A percentile compares a stretch with the other conserved stretches of the same genome.
Conservation (phyloP, 2,888 invertebrate species). For the Apamea sordens region DNA sequence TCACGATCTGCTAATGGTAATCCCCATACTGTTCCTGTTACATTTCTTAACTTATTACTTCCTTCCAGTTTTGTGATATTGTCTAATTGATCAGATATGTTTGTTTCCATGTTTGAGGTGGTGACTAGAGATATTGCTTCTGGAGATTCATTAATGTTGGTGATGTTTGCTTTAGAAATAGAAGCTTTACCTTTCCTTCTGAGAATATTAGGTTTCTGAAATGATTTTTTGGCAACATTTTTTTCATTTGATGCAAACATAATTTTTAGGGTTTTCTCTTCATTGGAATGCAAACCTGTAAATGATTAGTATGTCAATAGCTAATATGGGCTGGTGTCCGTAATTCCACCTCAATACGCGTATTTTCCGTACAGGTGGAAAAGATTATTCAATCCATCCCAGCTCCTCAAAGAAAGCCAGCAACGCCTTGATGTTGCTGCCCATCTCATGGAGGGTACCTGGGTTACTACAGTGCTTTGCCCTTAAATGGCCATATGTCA, state of each 20-base stretch:
- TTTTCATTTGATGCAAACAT: constrained; percentile 84
- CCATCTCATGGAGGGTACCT: neutral
- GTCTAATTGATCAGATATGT: constrained; percentile 32
- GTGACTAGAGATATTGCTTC: constrained; percentile 54
- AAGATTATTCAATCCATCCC: neutral
- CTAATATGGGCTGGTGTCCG: neutral
- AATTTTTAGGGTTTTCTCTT: constrained; percentile 62
- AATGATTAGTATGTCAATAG: constrained; percentile 11
- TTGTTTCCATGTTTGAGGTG: constrained; percentile 29
- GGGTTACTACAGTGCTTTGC: neutral
- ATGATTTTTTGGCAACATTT: constrained; percentile 77
- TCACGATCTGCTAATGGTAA: constrained; percentile 49
- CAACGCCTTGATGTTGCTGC: neutral
- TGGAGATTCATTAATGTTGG: constrained; percentile 68
- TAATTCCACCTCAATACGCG: neutral
- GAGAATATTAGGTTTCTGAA: constrained; percentile 86
- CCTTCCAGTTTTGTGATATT: constrained; percentile 13
- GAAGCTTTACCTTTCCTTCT: constrained; percentile 78
- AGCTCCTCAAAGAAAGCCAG: neutral
- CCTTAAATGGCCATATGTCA: neutral
- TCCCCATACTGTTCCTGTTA: constrained; percentile 45
- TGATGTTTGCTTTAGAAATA: constrained; percentile 56
- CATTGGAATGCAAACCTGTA: constrained; percentile 57
- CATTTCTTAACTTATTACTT: constrained; percentile 27
- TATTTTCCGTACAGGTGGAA: neutral